A percentile compares a stretch with the other conserved stretches of the same genome.
Conservation (phyloP, 2,888 invertebrate species). For the Bruchidius siliquastri region DNA sequence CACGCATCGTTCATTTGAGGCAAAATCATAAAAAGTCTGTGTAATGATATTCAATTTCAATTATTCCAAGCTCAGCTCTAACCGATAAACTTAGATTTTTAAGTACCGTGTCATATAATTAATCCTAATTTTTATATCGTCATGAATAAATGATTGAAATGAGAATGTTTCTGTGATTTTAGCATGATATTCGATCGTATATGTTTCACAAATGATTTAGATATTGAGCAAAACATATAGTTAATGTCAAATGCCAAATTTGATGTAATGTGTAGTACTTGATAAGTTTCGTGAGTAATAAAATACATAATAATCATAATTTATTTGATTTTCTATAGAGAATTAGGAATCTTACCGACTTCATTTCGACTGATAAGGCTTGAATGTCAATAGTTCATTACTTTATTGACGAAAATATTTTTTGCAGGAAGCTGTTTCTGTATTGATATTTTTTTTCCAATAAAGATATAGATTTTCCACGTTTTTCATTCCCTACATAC, state of each 20-base stretch:
- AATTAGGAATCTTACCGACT: not conserved
- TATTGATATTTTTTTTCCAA: not conserved
- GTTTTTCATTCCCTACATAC: not conserved
- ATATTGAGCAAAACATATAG: not conserved
- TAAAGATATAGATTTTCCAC: not conserved
- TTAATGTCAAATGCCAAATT: too few species aligned
- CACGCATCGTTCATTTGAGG: too few species aligned
- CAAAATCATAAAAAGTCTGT: not conserved
- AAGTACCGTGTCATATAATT: not conserved
- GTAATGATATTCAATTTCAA: not conserved
- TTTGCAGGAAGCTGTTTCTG: not conserved
- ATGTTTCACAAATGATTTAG: not conserved
- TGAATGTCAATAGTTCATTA: not conserved
- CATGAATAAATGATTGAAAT: not conserved
- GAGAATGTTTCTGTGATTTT: not conserved
- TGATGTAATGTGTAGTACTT: not conserved
- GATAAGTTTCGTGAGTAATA: not conserved
- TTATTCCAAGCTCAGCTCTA: not conserved
- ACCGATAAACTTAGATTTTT: not conserved
- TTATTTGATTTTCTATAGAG: not conserved
- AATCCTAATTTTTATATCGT: not conserved
- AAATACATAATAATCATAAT: not conserved
- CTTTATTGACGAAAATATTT: not conserved
- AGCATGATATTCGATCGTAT: not conserved
- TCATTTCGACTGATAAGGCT: not conserved